phyloP scores from a whole-genome alignment of 2,113 vertebrate species.

The Carlito syrichta region DNA sequence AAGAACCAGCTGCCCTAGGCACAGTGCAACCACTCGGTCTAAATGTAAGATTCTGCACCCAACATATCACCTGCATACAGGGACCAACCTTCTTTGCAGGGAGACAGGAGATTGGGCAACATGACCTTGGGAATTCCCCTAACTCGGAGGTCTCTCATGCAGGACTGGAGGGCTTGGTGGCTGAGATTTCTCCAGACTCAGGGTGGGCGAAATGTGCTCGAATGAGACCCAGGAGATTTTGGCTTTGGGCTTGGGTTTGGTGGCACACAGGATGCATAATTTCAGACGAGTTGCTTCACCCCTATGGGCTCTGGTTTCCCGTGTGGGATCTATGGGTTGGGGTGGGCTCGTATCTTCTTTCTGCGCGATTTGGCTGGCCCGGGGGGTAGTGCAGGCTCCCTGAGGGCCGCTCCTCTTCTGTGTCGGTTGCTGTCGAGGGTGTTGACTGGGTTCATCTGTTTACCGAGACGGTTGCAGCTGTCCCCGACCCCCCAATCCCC shows the following conservation, averaged over 20 bases:
- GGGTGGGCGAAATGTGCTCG: not conserved
- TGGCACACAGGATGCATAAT: not conserved
- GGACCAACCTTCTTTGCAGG: not conserved
- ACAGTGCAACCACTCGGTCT: not conserved
- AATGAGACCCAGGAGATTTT: not conserved
- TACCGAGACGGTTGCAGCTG: constrained; percentile 54
- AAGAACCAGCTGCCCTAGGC: not conserved
- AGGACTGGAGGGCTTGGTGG: accelerated
- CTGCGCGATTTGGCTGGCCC: accelerated
- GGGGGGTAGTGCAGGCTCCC: accelerated
- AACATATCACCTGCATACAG: not conserved
- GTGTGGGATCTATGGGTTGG: accelerated
- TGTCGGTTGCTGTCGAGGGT: not conserved
- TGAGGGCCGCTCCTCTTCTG: not conserved
- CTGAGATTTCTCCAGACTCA: not conserved
- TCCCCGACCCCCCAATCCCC: too few species aligned
- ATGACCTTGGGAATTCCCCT: not conserved
- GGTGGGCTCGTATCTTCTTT: not conserved
- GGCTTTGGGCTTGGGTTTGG: not conserved
- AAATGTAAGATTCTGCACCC: not conserved
- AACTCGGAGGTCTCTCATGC: accelerated
- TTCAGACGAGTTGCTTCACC: not conserved
- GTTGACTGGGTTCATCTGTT: constrained; percentile 42
- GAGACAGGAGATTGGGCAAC: not conserved
- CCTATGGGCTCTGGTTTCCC: not conserved